phyloP scores from a whole-genome alignment of 2,888 invertebrate genomes.

The Tinea semifulvella region DNA sequence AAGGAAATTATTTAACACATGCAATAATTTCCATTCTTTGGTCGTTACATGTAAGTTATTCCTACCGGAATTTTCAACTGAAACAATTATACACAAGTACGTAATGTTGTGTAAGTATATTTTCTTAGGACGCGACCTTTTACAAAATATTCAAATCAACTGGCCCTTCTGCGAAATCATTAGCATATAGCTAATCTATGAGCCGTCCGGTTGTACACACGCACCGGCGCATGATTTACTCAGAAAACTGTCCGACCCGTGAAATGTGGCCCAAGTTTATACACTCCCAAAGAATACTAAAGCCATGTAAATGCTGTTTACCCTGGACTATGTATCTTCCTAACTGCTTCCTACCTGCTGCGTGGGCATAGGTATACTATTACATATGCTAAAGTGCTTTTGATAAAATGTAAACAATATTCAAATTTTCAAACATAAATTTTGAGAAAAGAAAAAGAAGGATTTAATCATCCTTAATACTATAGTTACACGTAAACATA shows the following conservation, averaged over 20 bases:
- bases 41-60: not conserved
- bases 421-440: not conserved
- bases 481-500: no score
- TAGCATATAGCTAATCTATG: slow-evolving; percentile 11
- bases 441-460: not conserved
- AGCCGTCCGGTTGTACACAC: slow-evolving; percentile 19
- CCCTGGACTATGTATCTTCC: slow-evolving; percentile 3
- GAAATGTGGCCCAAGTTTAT: slow-evolving; percentile 20
- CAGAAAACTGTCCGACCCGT: slow-evolving; percentile 20
- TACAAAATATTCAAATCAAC: no score
- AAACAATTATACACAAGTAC: no score
- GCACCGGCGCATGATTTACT: slow-evolving; percentile 21
- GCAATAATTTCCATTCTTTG: not conserved
- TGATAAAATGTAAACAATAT: not conserved
- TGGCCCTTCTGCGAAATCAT: not conserved
- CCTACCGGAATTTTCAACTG: no score
- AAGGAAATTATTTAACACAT: no score
- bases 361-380: not conserved
- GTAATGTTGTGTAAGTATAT: no score
- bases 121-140: no score
- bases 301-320: slow-evolving; percentile 14
- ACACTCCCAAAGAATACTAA: slow-evolving; percentile 20
- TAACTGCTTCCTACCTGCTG: not conserved
- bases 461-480: no score
- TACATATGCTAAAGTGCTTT: no score